Evolutionary conservation across 2,888 invertebrate genomes (phyloP), one percentile per base, ranked within the genome.

Genomic region (Euproctis similis): DNA sequence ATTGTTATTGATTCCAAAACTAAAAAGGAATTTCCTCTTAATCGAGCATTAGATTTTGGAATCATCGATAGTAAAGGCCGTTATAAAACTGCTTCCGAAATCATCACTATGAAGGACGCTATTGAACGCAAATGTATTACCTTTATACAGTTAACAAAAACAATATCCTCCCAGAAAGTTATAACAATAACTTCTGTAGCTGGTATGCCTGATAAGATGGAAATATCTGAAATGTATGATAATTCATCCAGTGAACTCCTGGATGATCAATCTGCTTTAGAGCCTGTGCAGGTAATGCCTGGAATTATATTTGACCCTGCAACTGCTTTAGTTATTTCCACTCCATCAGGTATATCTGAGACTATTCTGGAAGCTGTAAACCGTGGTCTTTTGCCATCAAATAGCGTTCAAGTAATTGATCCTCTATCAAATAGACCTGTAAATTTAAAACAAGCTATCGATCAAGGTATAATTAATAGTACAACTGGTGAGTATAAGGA

Each of bases 231-330:
- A 48, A 37, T 68, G 10, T 55, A 56, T 16, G 61, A 85, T 28
- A 31, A 37, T 6, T 39, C 57, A 24, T 25, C 46, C 5, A 42
- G 46, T 22, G 60, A 59, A 10, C 20, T 45, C 12, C 36, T 44
- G 19, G 76, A 77, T 12, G 81, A 81, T 21, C 71, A 73, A 36
- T 65, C 78, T 2, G 78, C 78, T 10, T 77, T 87, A 42, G 91
- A 92, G 63, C 93, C 92, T 0, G 74, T 94, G 6, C 90, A 92
- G 75, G 87, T 94, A 26, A 81, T 87, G 13, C 89, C 89, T 1
- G 92, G 92, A 4, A 81, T 92, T 3, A 92, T 93, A 40, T 94
- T 91, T 62, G 93, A 94, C 68, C 93, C 94, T 0, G 86, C 90
- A 1, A 90, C 92, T 7, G 90, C 92, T 2, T 69, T 91, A 34